Percentiles rank a stretch among this genome's conserved stretches.
Conservation (phyloP, 2,113 vertebrate genomes). For the Oxygymnocypris stewartii region DNA sequence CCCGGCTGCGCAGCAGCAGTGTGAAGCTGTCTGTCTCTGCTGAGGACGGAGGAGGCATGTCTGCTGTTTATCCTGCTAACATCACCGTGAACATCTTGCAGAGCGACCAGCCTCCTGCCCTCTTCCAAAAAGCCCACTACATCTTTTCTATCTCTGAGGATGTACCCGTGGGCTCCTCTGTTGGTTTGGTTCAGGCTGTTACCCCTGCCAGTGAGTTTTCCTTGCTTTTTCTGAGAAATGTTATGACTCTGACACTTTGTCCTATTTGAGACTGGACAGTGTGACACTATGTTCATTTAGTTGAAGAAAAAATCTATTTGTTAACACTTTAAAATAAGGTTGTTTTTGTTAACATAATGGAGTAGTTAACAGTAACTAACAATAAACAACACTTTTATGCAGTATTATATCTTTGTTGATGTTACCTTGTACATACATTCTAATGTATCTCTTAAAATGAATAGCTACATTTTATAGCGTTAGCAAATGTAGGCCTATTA, state of each 20-base stretch:
- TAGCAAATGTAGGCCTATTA: background rate
- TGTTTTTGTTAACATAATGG: background rate
- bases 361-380: background rate
- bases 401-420: background rate
- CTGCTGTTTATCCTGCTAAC: constrained; percentile 74
- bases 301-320: background rate
- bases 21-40: constrained; percentile 78
- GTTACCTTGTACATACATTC: background rate
- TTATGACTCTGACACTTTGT: background rate
- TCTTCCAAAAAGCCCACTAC: constrained; percentile 85
- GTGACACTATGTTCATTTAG: background rate
- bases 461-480: background rate
- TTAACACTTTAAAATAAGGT: background rate
- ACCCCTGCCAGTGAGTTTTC: constrained; percentile 77
- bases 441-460: background rate
- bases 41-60: constrained; percentile 79
- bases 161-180: constrained; percentile 68
- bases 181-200: constrained; percentile 82
- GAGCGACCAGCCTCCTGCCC: constrained; percentile 73
- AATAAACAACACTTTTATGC: background rate
- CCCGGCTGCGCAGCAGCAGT: constrained; percentile 70
- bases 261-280: background rate
- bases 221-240: background rate
- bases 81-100: constrained; percentile 82
- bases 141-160: constrained; percentile 83